phyloP scores from a whole-genome alignment of 2,888 invertebrate genomes.

The Parochlus steinenii region DNA sequence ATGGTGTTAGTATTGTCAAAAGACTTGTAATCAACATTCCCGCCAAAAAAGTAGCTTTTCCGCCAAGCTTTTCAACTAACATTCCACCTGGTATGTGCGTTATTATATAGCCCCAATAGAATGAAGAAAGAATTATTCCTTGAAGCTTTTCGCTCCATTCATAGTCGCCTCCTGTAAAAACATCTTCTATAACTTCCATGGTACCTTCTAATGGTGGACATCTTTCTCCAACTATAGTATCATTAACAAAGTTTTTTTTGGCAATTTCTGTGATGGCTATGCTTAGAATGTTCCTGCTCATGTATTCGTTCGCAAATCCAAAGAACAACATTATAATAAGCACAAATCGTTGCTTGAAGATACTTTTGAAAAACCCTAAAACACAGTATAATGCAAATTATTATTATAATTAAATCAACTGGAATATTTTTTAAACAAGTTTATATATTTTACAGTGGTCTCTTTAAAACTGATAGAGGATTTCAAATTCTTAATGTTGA shows the following conservation, averaged over 20 bases:
- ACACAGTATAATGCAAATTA: no score
- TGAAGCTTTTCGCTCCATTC: constrained; percentile 47
- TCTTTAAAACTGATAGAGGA: no score
- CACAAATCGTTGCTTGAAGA: constrained; percentile 46
- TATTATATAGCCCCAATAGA: constrained; percentile 61
- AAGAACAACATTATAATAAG: constrained; percentile 44
- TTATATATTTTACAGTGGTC: no score
- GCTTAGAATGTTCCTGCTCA: constrained; percentile 45
- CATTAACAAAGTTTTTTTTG: not conserved
- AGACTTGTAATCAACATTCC: constrained; percentile 9
- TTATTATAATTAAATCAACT: no score
- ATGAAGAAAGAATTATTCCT: constrained; percentile 53
- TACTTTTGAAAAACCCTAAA: no score
- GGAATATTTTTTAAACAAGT: no score
- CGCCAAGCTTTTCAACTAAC: constrained; percentile 55
- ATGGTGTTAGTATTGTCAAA: constrained; percentile 7
- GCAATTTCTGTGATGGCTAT: constrained; percentile 49
- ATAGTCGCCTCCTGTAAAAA: constrained; percentile 22
- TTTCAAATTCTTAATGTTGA: no score
- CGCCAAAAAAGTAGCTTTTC: constrained; percentile 33
- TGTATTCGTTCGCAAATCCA: constrained; percentile 45
- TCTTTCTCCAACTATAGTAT: not conserved
- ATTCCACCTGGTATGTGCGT: constrained; percentile 62
- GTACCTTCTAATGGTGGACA: constrained; percentile 5
- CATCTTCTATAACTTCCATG: constrained; percentile 27